phyloP scores from a whole-genome alignment of 2,113 vertebrate genomes.

The Mastomys coucha region DNA sequence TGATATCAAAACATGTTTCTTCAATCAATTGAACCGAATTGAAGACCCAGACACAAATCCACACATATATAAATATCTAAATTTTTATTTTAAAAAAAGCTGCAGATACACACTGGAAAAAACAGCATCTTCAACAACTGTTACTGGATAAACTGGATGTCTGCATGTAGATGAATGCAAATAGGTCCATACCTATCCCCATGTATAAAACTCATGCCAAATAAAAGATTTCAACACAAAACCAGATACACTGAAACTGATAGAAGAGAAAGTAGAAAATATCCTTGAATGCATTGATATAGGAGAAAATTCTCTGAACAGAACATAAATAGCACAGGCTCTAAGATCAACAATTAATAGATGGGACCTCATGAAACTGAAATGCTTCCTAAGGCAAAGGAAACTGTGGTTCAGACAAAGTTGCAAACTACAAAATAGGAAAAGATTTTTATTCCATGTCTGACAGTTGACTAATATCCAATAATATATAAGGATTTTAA shows the following conservation, averaged over 20 bases:
- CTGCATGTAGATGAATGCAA: not conserved
- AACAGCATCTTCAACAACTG: not conserved
- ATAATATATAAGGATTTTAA: too few relatives aligned
- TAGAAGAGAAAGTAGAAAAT: not conserved
- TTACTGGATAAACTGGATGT: too few relatives aligned
- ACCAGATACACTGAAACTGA: not conserved
- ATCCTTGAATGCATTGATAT: not conserved
- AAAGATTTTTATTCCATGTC: not conserved
- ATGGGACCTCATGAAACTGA: not conserved
- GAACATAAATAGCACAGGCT: not conserved
- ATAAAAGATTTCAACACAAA: not conserved
- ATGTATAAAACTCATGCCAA: not conserved
- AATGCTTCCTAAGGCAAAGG: not conserved
- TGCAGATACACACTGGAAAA: not conserved
- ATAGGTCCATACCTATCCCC: not conserved
- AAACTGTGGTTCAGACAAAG: not conserved
- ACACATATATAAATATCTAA: not conserved
- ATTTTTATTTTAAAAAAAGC: not conserved
- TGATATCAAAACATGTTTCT: not conserved
- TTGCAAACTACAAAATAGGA: not conserved
- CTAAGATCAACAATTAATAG: not conserved
- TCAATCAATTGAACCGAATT: not conserved
- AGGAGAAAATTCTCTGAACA: not conserved
- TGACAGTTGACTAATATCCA: not conserved
- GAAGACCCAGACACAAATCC: not conserved